Evolutionary conservation across 2,888 invertebrate species (phyloP).

Genomic region (Cryptus armator): DNA sequence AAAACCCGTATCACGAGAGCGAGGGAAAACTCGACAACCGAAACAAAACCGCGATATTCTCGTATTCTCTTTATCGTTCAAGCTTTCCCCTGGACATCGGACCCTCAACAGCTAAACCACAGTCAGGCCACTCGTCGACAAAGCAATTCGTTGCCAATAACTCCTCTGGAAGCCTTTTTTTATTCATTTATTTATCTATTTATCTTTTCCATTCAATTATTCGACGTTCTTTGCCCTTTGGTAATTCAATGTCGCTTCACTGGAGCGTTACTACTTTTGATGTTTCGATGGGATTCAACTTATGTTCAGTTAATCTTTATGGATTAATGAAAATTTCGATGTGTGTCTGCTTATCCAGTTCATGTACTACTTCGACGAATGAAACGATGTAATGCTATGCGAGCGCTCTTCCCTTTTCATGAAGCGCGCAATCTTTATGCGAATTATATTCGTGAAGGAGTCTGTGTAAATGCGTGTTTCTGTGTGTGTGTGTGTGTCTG

Average conservation of each 20-base stretch:
- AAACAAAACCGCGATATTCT: slow-evolving; percentile 1
- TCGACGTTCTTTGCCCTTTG: slow-evolving; percentile 5
- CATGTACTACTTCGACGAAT: not conserved
- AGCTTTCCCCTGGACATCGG: slow-evolving; percentile 30
- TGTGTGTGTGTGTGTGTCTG: no score
- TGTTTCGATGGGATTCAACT: not conserved
- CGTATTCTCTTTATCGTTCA: slow-evolving; percentile 45
- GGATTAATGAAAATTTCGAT: not conserved
- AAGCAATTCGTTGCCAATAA: slow-evolving; percentile 28
- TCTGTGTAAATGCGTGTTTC: no score
- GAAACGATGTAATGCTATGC: no score
- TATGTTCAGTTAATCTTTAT: not conserved
- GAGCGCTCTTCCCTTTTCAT: no score
- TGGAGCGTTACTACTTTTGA: not conserved
- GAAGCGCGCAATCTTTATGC: no score
- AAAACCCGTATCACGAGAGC: slow-evolving; percentile 10
- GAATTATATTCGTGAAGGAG: no score
- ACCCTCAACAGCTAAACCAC: slow-evolving; percentile 22
- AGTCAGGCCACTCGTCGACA: slow-evolving; percentile 22
- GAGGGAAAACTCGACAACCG: not conserved
- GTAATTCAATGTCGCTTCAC: not conserved
- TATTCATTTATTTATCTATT: not conserved
- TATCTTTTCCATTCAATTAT: slow-evolving; percentile 19
- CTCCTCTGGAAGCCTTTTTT: not conserved
- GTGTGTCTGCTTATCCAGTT: not conserved